Conservation (phyloP, 2,888 invertebrate species). For the Nephrotoma guestfalica region DNA sequence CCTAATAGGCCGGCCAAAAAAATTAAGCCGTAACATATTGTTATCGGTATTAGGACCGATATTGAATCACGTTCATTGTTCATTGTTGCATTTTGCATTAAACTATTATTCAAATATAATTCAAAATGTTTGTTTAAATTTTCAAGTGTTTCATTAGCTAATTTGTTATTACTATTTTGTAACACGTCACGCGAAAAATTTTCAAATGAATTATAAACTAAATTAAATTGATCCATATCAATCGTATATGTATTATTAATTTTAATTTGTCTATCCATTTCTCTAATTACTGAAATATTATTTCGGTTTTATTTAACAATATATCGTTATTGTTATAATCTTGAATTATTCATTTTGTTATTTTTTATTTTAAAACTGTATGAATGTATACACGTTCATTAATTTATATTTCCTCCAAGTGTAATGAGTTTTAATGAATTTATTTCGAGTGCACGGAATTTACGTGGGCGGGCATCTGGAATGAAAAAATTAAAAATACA, state of each 20-base stretch:
- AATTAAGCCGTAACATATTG: constrained; percentile 47
- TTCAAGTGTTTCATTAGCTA: neutral
- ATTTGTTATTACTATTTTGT: neutral
- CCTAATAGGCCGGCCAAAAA: constrained; percentile 60
- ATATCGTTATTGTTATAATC: too few relatives aligned
- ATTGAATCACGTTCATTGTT: neutral
- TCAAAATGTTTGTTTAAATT: neutral
- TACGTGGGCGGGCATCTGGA: too few relatives aligned
- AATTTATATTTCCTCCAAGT: too few relatives aligned
- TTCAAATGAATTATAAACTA: neutral
- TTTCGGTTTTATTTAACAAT: too few relatives aligned
- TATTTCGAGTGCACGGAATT: too few relatives aligned
- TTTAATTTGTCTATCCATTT: neutral
- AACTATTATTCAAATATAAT: neutral
- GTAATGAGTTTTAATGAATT: too few relatives aligned
- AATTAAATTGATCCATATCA: neutral
- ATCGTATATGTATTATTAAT: neutral
- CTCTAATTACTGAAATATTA: too few relatives aligned
- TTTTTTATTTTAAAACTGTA: too few relatives aligned
- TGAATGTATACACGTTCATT: too few relatives aligned
- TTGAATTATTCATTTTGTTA: too few relatives aligned
- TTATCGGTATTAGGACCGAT: constrained; percentile 34
- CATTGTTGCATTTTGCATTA: neutral
- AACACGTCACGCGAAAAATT: neutral
- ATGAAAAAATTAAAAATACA: too few relatives aligned